Base-by-base conservation (phyloP, 37 sponge, comb jelly and placozoan species). In the Chondrosia reniformis region DNA sequence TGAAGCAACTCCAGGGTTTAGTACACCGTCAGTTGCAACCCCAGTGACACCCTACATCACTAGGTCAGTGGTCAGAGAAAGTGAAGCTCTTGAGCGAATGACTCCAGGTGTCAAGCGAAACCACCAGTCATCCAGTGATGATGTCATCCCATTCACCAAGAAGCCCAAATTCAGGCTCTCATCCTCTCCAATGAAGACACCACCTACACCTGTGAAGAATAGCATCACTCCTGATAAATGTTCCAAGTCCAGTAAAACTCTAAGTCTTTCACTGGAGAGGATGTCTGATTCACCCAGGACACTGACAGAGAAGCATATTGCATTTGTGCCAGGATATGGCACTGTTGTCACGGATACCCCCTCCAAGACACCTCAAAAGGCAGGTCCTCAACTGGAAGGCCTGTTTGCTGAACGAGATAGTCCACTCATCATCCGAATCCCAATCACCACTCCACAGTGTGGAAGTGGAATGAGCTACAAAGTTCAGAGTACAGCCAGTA, bases 1-100 rank as follows among this genome's bases (percentile, higher is more conserved):
- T 31, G 72, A 69, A 44, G 44, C 22, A 1, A 69, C 72, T 69
- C 72, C 72, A 3, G 72, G 72, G 1, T 69, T 69, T 6, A 41
- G 17, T 3, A 41, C 72, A 13, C 72, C 72, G 24, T 24, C 7
- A 2, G 8, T 56, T 4, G 72, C 22, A 30, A 5, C 22, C 9
- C 61, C 61, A 6, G 61, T 59, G 30, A 59, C 61, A 30, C 61
- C 61, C n/a, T 13, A 59, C 22, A 13, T 59, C 17, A 59, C 61
- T 5, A 6, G 61, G 22, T 13, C 61, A 7, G n/a, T n/a, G n/a
- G n/a, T n/a, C n/a, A n/a, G n/a, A n/a, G n/a, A n/a, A n/a, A 19
- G 61, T 6, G 28, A 13, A 30, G 28, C 8, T 59, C 30, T 13
- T 19, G 61, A 59, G 61, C 30, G 22, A 6, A 13, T 7, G 7